Evolutionary conservation across 2,113 vertebrate species (phyloP), one percentile per base, ranked within the genome.

Genomic region (Forbesichthys agassizii): DNA sequence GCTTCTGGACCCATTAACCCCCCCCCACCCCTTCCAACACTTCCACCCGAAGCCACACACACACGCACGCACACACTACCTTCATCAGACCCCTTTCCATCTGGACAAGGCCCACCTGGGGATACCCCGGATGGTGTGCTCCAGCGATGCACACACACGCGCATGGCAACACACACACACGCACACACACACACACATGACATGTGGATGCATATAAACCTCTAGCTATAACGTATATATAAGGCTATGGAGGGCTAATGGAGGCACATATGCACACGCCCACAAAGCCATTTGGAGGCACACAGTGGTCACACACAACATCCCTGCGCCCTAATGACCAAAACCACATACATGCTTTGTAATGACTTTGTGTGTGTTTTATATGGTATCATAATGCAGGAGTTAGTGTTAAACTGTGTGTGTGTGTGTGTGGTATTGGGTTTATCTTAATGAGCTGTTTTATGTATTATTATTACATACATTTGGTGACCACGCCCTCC

Each of bases 401-500:
- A 27, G 27, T 27, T 27, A 3, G 27, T 27, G 27, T 27, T 27
- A 27, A 27, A 49, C n/a, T 62, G 68, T 74, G 61, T 48, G 1
- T 55, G 52, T 68, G 60, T 46, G 46, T 20, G 56, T 58, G 56
- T 58, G 10, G 11, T 18, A 33, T 18, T 33, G 54, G 27, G n/a
- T 10, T 48, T 9, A 10, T 18, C 16, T 20, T 56, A 42, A 42
- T 6, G 36, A 5, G 7, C 36, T 42, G 7, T 42, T 42, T 42
- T 42, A 7, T 5, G 36, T 42, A 42, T 42, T 42, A 42, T 42
- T 42, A 5, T 11, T 57, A 93, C 96, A 47, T 94, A 99, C 97
- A 99, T 94, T 98, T 98, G 57, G 98, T 99, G 85, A 99, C 98
- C 10, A 99, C 97, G 0, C 98, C 98, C 93, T 98, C 97, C 77